phyloP scores from a whole-genome alignment of 2,888 invertebrate species.

The Nomada fucata region DNA sequence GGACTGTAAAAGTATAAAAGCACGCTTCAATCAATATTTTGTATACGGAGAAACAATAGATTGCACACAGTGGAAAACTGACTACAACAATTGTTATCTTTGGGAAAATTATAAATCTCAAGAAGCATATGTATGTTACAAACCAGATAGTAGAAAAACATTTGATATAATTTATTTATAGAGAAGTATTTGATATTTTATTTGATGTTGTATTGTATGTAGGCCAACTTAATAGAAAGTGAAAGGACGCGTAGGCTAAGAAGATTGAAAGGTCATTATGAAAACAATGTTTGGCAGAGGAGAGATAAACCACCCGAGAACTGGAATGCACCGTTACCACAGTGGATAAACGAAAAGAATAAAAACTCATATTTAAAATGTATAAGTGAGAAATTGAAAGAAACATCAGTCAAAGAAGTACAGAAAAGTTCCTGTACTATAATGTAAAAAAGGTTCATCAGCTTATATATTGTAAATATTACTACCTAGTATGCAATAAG shows the following conservation, averaged over 20 bases:
- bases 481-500: not conserved
- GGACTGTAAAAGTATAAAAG: conserved; percentile 91
- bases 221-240: conserved; percentile 89
- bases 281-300: conserved; percentile 92
- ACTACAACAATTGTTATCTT: conserved; percentile 90
- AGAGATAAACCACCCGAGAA: conserved; percentile 90
- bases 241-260: conserved; percentile 88
- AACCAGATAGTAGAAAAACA: not conserved
- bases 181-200: not conserved
- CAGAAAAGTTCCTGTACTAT: conserved; percentile 35
- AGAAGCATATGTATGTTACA: conserved; percentile 88
- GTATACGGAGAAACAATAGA: conserved; percentile 90
- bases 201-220: conserved; percentile 12
- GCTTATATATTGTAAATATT: not conserved
- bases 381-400: conserved; percentile 88
- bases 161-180: not conserved
- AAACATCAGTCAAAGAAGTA: conserved; percentile 73
- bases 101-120: conserved; percentile 88
- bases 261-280: conserved; percentile 88
- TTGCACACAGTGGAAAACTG: conserved; percentile 92
- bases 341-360: conserved; percentile 89
- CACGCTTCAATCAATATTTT: conserved; percentile 94
- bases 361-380: conserved; percentile 88
- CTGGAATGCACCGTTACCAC: conserved; percentile 93
- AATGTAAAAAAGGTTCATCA: conserved; percentile 31